Evolutionary conservation across 2,113 vertebrate genomes (phyloP).

Genomic region (Pogonocichla stellata): DNA sequence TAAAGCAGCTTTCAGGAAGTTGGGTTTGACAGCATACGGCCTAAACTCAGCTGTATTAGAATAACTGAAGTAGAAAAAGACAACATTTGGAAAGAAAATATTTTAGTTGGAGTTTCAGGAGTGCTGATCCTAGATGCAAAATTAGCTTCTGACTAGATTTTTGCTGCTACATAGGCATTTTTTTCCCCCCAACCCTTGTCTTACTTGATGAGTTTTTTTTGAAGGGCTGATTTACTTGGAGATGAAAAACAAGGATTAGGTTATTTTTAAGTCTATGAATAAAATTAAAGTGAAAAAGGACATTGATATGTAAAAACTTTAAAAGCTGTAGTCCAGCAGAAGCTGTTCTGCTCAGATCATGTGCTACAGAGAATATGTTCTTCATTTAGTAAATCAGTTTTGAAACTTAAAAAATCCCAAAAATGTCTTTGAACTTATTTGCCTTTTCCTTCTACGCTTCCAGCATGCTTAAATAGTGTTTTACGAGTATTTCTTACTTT

Average conservation of each 20-base stretch:
- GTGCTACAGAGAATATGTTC: neutral
- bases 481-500: neutral
- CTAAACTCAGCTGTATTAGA: neutral
- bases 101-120: neutral
- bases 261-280: neutral
- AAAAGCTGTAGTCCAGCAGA: neutral
- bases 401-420: neutral
- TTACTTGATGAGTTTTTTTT: neutral
- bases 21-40: neutral
- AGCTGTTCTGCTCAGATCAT: neutral
- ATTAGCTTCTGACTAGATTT: neutral
- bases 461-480: neutral
- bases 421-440: neutral
- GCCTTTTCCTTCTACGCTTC: neutral
- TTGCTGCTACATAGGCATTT: neutral
- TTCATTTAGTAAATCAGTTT: neutral
- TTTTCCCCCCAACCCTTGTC: neutral
- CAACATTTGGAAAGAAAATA: neutral
- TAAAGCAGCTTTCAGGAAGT: neutral
- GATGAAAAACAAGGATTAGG: neutral
- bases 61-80: neutral
- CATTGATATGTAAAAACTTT: neutral
- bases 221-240: neutral
- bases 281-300: neutral
- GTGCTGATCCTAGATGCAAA: neutral